Evolutionary conservation across 1,140 invertebrate genomes (phyloP).

Genomic region (Hydropsyche tenuis): DNA sequence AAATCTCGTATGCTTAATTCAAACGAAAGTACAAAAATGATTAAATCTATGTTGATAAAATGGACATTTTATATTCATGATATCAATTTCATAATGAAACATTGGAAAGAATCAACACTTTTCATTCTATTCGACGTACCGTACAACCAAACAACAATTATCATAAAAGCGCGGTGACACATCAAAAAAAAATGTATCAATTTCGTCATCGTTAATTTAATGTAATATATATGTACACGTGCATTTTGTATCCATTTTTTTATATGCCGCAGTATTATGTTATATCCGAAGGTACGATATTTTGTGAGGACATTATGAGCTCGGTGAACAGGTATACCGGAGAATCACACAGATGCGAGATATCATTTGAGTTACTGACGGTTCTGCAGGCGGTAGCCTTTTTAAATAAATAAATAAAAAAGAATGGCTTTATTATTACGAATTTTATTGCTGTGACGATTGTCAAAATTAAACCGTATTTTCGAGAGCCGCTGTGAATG

Average conservation of each 20-base stretch:
- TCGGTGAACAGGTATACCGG: conserved; percentile 10
- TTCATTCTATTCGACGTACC: not conserved
- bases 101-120: no score
- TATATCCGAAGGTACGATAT: conserved; percentile 32
- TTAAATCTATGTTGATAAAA: no score
- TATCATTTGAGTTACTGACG: conserved; percentile 11
- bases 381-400: conserved; percentile 8
- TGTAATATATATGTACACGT: conserved; percentile 13
- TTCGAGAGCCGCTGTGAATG: no score
- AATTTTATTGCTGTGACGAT: not conserved
- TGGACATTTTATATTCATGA: no score
- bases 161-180: conserved; percentile 35
- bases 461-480: not conserved
- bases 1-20: no score
- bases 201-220: conserved; percentile 45
- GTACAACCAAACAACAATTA: not conserved
- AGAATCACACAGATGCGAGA: conserved; percentile 11
- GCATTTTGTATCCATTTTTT: conserved; percentile 5
- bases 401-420: not conserved
- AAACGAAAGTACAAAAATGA: no score
- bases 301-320: conserved; percentile 21
- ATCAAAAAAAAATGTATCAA: conserved; percentile 46
- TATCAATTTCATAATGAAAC: no score
- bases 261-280: conserved; percentile 24
- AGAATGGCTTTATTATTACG: conserved; percentile 8